Evolutionary conservation across 2,113 vertebrate genomes (phyloP), one percentile per base, ranked within the genome.

Genomic region (Guaruba guarouba): DNA sequence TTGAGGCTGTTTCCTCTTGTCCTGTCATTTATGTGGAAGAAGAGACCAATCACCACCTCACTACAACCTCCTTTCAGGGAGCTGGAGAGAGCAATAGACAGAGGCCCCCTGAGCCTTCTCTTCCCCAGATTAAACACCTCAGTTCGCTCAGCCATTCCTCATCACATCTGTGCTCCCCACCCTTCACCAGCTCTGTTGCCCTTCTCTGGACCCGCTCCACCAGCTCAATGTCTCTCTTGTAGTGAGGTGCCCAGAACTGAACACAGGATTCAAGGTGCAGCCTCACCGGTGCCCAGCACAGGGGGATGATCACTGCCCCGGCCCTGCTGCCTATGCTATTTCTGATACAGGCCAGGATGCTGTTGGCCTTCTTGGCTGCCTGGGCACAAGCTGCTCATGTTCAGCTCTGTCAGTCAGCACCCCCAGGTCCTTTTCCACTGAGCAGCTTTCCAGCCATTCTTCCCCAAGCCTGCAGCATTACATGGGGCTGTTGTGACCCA

Each of bases 1-100:
- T 6, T 4, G 48, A 2, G 25, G 16, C 29, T 22, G 0, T 18
- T 25, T 10, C 49, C 49, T 23, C 17, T 10, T 19, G 2, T 11
- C 19, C 54, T 48, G 54, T 9, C 46, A 2, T 39, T 31, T 57
- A 20, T 33, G 54, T 20, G 18, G 31, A 33, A 55, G 18, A n/a
- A 22, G 31, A 57, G 31, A 13, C 55, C 55, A 1, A 6, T 2
- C 8, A 3, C 19, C 55, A 22, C 55, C 55, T n/a, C 31, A 9
- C 55, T n/a, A 4, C 55, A 57, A 6, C 31, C 55, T n/a, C 31
- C 19, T 57, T 33, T 57, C 19, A 22, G 55, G 55, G 8, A 57
- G 31, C 5, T 57, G 33, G 3, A 9, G 55, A n/a, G 55, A 57
- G 31, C 8, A 1, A 57, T n/a, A 57, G 23, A 24, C 13, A 24